These are phyloP conservation scores for Ricordea florida DNA, from an alignment of 92 coral and sea anemone species.

Conservation along the genomic window DNA sequence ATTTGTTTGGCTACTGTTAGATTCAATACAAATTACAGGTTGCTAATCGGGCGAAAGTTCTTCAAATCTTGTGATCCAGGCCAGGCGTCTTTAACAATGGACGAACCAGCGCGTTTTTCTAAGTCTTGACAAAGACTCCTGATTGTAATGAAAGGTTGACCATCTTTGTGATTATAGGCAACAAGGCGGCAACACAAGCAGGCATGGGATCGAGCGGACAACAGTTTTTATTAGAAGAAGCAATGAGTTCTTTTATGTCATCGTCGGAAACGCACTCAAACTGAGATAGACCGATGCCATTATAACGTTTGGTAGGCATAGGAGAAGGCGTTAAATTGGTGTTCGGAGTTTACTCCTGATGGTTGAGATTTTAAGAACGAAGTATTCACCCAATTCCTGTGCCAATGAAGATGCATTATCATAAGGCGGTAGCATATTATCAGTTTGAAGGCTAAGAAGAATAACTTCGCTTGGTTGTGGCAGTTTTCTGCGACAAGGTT, in stretches of 20 bases:
- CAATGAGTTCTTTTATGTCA: background rate
- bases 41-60: too few species aligned
- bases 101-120: slow-evolving; percentile 12
- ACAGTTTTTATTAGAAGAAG: background rate
- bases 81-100: background rate
- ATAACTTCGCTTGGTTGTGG: too few species aligned
- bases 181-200: slow-evolving; percentile 4
- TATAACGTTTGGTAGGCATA: background rate
- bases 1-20: too few species aligned
- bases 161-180: slow-evolving; percentile 30
- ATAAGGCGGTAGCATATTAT: slow-evolving; percentile 8
- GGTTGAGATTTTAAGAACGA: background rate
- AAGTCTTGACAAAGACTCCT: slow-evolving; percentile 13
- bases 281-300: too few species aligned
- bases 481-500: too few species aligned
- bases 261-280: background rate
- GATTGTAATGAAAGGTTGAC: slow-evolving; percentile 30
- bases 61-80: too few species aligned
- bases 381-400: slow-evolving; percentile 20
- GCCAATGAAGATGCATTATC: slow-evolving; percentile 10
- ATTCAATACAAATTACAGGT: too few species aligned
- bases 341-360: background rate
- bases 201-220: slow-evolving; percentile 32
- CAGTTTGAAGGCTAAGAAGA: slow-evolving; percentile 6
- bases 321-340: background rate